These are phyloP conservation scores for Drosophila atroscutellata DNA, from an alignment of 2,888 invertebrate species.

Conservation along the genomic window DNA sequence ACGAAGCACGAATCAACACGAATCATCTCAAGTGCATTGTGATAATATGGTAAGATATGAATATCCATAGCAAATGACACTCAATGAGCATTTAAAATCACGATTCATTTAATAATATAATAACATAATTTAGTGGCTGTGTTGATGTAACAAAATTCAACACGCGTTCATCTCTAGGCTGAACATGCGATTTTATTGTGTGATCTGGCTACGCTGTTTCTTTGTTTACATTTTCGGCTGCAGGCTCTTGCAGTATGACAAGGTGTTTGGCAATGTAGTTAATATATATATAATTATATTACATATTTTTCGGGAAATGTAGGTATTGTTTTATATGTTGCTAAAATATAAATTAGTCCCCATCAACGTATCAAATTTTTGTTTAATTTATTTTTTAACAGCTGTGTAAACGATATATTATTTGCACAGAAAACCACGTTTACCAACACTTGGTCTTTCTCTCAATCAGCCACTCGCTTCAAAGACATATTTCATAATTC, in stretches of 20 bases:
- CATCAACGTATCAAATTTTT: slow-evolving; percentile 2
- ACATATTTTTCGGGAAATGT: slow-evolving; percentile 3
- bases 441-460: slow-evolving; percentile 47
- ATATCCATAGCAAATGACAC: neutral
- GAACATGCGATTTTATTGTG: neutral
- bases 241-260: slow-evolving; percentile 1
- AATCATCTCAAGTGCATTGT: neutral
- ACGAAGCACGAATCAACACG: neutral
- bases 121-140: too few relatives aligned
- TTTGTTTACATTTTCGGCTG: slow-evolving; percentile 46
- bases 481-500: slow-evolving; percentile 46
- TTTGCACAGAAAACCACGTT: slow-evolving; percentile 7
- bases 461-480: slow-evolving; percentile 25
- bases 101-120: neutral
- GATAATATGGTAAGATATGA: neutral
- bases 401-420: slow-evolving; percentile 3
- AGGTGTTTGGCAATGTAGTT: neutral
- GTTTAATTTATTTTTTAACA: slow-evolving; percentile 5
- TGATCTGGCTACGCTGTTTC: slow-evolving; percentile 22
- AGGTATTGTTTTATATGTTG: slow-evolving; percentile 1
- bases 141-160: neutral
- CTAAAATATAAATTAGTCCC: neutral
- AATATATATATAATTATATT: neutral
- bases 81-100: neutral
- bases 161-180: neutral